Evolutionary conservation across 2,888 invertebrate genomes (phyloP).

Genomic region (Trichacis sp.): DNA sequence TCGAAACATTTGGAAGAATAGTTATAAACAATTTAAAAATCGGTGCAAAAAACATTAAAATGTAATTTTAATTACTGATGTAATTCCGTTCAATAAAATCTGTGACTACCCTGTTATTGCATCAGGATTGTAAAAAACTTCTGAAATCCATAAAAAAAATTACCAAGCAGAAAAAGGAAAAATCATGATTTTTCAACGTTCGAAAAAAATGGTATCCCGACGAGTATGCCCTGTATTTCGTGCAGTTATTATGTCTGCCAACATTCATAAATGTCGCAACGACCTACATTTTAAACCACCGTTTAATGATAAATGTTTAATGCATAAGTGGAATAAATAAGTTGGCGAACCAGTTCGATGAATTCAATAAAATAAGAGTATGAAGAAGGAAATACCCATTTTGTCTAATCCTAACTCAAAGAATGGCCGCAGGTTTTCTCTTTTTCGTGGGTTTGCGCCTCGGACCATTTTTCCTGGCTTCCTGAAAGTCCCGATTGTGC

Average conservation of each 20-base stretch:
- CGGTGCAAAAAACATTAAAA: too few relatives aligned
- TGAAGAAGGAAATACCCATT: conserved; percentile 5
- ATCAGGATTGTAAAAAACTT: not conserved
- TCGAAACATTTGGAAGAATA: too few relatives aligned
- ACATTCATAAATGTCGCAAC: not conserved
- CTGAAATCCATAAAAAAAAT: too few relatives aligned
- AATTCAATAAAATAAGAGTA: not conserved
- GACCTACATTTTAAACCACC: not conserved
- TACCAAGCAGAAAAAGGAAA: too few relatives aligned
- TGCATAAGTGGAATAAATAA: conserved; percentile 5
- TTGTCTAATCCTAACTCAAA: not conserved
- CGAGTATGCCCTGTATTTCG: not conserved
- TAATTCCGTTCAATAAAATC: too few relatives aligned
- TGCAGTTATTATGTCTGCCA: not conserved
- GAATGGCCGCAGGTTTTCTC: not conserved
- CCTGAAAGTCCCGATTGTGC: conserved; percentile 46
- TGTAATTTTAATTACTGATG: too few relatives aligned
- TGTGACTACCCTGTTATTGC: not conserved
- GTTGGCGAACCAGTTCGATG: not conserved
- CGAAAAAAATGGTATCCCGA: not conserved
- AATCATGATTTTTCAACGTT: too few relatives aligned
- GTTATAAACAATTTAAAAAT: too few relatives aligned
- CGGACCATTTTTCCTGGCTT: conserved; percentile 42
- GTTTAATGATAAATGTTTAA: conserved; percentile 2
- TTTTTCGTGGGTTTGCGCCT: conserved; percentile 42